Evolutionary conservation across 2,797 vertebrate species (phyloP).

Genomic region (Etheostoma perlongum): DNA sequence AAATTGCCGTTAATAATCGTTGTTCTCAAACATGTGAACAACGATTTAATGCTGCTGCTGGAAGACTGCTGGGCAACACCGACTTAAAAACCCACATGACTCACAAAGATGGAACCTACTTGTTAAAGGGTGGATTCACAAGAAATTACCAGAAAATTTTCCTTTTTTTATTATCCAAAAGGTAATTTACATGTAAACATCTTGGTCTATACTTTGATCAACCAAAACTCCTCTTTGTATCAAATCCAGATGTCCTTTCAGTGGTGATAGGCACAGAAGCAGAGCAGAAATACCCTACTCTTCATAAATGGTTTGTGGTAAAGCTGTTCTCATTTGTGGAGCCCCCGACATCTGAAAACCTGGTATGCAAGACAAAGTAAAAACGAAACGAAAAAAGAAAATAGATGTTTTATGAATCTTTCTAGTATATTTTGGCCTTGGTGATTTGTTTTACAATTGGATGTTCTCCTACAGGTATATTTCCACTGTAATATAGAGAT

Average conservation of each 20-base stretch:
- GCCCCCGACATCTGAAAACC: conserved; percentile 29
- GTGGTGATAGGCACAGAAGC: conserved; percentile 53
- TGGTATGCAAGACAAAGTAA: conserved; percentile 38
- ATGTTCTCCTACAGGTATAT: conserved; percentile 55
- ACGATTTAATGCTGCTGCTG: conserved; percentile 59
- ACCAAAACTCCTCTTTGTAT: conserved; percentile 1
- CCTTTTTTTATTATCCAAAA: neutral
- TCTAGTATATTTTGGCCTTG: neutral
- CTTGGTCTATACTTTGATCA: neutral
- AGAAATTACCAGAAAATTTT: neutral
- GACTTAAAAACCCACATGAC: conserved; percentile 57
- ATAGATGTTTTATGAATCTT: neutral
- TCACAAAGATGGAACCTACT: conserved; percentile 68
- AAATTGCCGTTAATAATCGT: neutral
- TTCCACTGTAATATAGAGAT: conserved; percentile 73
- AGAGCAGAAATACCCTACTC: conserved; percentile 51
- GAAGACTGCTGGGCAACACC: conserved; percentile 76
- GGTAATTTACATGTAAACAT: neutral
- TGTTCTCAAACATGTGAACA: conserved; percentile 62
- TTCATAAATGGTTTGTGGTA: conserved; percentile 72
- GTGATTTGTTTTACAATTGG: neutral
- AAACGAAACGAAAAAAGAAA: neutral
- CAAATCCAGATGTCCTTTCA: conserved; percentile 64
- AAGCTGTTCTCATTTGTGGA: conserved; percentile 72
- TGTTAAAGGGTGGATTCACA: conserved; percentile 56